phyloP scores from a whole-genome alignment of 2,797 vertebrate species.

The Ptychobarbus kaznakovi region DNA sequence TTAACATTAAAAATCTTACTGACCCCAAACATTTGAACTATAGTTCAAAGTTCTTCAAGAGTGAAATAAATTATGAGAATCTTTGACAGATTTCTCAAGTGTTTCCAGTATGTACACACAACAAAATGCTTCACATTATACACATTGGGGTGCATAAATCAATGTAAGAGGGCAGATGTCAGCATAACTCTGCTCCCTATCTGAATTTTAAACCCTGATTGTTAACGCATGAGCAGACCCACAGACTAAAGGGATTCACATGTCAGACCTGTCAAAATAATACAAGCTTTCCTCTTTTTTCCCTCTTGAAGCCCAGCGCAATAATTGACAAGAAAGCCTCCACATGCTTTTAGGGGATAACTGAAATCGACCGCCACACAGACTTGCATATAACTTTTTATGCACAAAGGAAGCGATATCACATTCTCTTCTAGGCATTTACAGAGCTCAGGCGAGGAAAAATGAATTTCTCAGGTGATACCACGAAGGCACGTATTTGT shows the following conservation, averaged over 20 bases:
- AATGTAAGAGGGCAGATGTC: constrained; percentile 39
- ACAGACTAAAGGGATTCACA: constrained; percentile 34
- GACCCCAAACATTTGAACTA: neutral
- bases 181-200: constrained; percentile 29
- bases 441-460: constrained; percentile 14
- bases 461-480: neutral
- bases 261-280: constrained; percentile 47
- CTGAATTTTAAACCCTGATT: constrained; percentile 7
- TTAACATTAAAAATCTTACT: neutral
- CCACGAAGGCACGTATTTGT: constrained; percentile 45
- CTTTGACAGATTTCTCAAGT: neutral
- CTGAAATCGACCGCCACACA: constrained; percentile 8
- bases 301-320: constrained; percentile 21
- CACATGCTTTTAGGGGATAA: constrained; percentile 11
- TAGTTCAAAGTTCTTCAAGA: neutral
- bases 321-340: constrained; percentile 38
- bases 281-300: constrained; percentile 7
- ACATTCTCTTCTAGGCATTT: constrained; percentile 20
- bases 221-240: constrained; percentile 37
- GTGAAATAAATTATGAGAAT: neutral
- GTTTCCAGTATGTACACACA: neutral
- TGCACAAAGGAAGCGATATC: constrained; percentile 4
- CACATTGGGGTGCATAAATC: constrained; percentile 29
- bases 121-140: constrained; percentile 8
- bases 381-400: neutral